These are phyloP conservation scores for Dromas ardeola DNA, from an alignment of 2,113 vertebrate species.

Conservation along the genomic window DNA sequence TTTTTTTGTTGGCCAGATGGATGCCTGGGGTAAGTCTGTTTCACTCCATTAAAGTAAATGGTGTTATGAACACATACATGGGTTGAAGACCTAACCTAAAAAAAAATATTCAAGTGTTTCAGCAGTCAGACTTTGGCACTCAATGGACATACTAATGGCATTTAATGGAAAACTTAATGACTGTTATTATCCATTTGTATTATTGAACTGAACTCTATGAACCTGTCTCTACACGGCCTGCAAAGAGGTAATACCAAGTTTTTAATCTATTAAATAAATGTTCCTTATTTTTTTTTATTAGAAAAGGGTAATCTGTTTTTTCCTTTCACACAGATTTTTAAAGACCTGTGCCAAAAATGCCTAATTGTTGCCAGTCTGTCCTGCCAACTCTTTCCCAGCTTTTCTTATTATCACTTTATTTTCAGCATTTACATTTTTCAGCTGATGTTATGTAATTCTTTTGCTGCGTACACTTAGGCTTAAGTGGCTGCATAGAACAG, in stretches of 20 bases:
- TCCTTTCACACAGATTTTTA: neutral
- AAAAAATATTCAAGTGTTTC: neutral
- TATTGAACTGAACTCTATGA: neutral
- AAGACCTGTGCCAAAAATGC: conserved; percentile 4
- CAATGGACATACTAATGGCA: neutral
- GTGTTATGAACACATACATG: neutral
- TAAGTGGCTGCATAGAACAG: conserved; percentile 15
- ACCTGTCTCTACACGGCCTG: neutral
- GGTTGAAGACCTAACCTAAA: neutral
- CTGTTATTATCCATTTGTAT: conserved; percentile 19
- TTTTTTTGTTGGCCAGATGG: neutral
- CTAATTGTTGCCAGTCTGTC: neutral
- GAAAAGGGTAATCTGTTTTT: neutral
- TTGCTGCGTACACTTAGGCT: neutral
- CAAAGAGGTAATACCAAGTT: neutral
- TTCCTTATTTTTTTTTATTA: neutral
- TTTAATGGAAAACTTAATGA: conserved; percentile 36
- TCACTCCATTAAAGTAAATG: neutral
- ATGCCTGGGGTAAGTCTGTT: neutral
- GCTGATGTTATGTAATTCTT: conserved; percentile 1
- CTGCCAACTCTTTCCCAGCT: conserved; percentile 7
- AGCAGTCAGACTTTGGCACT: neutral
- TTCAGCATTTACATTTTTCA: conserved; percentile 42
- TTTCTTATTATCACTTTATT: conserved; percentile 10
- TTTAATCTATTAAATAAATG: neutral